A percentile compares a stretch with the other conserved stretches of the same genome.
Evolutionary conservation across 2,113 vertebrate genomes (phyloP).

Genomic region (Campylomormyrus numenius): DNA sequence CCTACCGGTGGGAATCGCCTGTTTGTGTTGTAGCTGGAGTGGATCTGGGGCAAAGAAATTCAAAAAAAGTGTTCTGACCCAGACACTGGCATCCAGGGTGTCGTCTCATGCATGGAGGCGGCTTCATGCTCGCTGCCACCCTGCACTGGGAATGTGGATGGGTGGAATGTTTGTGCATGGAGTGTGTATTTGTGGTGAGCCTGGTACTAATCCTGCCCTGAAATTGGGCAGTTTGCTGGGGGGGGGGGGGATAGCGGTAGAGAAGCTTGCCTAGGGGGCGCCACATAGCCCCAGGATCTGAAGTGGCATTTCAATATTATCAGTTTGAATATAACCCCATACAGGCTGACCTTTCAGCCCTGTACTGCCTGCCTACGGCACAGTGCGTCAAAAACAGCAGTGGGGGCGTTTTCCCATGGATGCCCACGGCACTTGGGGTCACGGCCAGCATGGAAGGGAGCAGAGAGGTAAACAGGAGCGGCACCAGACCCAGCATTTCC

Average conservation of each 20-base stretch:
- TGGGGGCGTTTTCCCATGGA: background rate
- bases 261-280: background rate
- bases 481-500: conserved; percentile 27
- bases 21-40: background rate
- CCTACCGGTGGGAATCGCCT: background rate
- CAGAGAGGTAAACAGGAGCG: conserved; percentile 41
- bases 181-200: background rate
- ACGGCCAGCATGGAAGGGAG: conserved; percentile 29
- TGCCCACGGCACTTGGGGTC: background rate
- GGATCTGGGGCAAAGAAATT: background rate
- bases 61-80: background rate
- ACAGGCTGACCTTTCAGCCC: background rate
- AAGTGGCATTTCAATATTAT: background rate
- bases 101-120: background rate
- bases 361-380: background rate
- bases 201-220: background rate
- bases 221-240: background rate
- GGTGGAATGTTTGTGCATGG: background rate
- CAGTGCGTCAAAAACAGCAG: background rate
- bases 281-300: background rate
- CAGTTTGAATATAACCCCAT: background rate
- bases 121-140: background rate
- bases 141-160: background rate
- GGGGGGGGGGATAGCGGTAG: background rate
- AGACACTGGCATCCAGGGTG: background rate